These are phyloP conservation scores for Lycopodina hypogea DNA, from an alignment of 37 sponge, comb jelly and placozoan species.

Conservation along the genomic window DNA sequence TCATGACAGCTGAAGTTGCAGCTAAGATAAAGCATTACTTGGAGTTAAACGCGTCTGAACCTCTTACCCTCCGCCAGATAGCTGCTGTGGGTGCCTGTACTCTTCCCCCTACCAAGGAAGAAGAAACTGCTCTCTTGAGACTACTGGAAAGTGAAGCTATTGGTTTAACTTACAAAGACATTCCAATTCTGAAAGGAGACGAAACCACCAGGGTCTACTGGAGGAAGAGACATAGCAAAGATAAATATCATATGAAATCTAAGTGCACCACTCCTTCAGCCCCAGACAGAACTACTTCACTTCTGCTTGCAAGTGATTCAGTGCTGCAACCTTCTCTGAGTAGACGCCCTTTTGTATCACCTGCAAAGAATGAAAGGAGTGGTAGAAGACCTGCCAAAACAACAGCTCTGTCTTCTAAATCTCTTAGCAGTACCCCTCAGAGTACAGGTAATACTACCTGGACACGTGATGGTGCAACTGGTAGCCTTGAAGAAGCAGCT, in stretches of 20 bases:
- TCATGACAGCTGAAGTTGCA: too few relatives aligned
- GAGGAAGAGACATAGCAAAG: not conserved
- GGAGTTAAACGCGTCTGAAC: not conserved
- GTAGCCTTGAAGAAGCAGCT: not conserved
- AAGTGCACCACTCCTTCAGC: too few relatives aligned
- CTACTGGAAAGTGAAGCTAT: not conserved
- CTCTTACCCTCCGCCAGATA: not conserved
- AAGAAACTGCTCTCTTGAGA: not conserved
- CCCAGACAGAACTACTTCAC: too few relatives aligned
- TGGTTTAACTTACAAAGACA: not conserved
- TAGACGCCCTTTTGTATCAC: too few relatives aligned
- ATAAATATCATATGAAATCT: not conserved
- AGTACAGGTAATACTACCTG: too few relatives aligned
- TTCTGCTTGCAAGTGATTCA: not conserved
- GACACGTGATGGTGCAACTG: not conserved
- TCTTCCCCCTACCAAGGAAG: not conserved
- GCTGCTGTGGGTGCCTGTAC: not conserved
- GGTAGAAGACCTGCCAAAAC: too few relatives aligned
- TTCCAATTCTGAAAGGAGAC: not conserved
- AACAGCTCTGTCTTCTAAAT: too few relatives aligned
- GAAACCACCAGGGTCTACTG: not conserved
- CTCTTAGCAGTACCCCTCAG: too few relatives aligned
- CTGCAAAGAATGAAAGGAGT: too few relatives aligned
- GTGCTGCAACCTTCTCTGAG: not conserved
- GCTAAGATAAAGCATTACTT: too few relatives aligned